phyloP scores from a whole-genome alignment of 2,113 vertebrate species.

The human (Homo sapiens) region DNA sequence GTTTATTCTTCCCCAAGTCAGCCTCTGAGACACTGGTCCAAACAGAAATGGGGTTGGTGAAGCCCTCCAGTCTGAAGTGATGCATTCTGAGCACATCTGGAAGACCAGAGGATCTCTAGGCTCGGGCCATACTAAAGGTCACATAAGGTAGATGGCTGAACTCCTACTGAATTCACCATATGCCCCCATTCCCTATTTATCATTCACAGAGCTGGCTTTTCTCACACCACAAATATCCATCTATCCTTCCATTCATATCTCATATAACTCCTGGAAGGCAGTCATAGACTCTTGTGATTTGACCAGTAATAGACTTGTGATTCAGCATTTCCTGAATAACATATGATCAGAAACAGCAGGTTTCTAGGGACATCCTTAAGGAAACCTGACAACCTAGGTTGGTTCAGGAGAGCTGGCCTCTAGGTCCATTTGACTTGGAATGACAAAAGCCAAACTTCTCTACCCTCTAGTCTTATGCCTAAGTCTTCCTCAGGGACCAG shows the following conservation, averaged over 20 bases:
- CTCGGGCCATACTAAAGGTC: not conserved
- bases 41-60: accelerated
- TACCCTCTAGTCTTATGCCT: not conserved
- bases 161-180: not conserved
- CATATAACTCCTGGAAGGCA: not conserved
- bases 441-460: not conserved
- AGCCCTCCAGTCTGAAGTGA: not conserved
- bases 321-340: not conserved
- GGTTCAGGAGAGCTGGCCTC: not conserved
- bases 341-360: not conserved
- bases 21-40: not conserved
- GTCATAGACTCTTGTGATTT: not conserved
- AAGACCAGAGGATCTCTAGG: not conserved
- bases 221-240: not conserved
- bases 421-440: not conserved
- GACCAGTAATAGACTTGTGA: not conserved
- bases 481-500: not conserved
- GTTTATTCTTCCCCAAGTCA: not conserved
- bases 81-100: not conserved
- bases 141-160: not conserved
- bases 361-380: not conserved
- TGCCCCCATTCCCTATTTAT: accelerated
- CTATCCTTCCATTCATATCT: not conserved
- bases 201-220: not conserved
- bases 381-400: not conserved